phyloP scores from a whole-genome alignment of 2,888 invertebrate species.

The Flexamia atlantica region DNA sequence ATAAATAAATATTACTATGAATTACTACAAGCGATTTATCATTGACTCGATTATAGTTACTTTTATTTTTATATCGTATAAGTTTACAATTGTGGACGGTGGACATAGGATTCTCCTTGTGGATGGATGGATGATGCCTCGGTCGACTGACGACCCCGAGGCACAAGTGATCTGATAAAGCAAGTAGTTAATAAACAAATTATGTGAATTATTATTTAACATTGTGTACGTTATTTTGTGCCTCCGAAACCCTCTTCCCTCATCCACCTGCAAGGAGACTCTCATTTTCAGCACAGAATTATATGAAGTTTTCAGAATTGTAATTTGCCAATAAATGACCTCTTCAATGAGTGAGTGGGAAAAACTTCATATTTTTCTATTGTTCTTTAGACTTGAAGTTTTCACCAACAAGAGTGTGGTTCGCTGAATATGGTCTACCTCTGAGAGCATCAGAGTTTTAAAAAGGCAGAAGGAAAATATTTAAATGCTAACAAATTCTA shows the following conservation, averaged over 20 bases:
- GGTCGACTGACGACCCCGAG: slow-evolving; percentile 63
- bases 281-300: not conserved
- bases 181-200: slow-evolving; percentile 68
- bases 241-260: slow-evolving; percentile 1
- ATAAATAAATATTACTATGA: slow-evolving; percentile 72
- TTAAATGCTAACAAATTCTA: no score
- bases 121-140: slow-evolving; percentile 73
- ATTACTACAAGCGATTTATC: slow-evolving; percentile 61
- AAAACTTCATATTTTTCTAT: not conserved
- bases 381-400: not conserved
- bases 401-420: no score
- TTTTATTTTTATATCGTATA: slow-evolving; percentile 66
- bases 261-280: slow-evolving; percentile 13
- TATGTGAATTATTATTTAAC: slow-evolving; percentile 68
- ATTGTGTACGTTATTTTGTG: slow-evolving; percentile 38
- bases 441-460: no score
- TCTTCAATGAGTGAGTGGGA: not conserved
- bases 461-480: no score
- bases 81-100: slow-evolving; percentile 69
- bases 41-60: slow-evolving; percentile 63
- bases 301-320: not conserved
- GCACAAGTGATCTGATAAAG: slow-evolving; percentile 68
- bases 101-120: slow-evolving; percentile 73
- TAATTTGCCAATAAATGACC: slow-evolving; percentile 13
- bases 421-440: no score